phyloP scores from a whole-genome alignment of 1,140 invertebrate species.

The Trichomalopsis sarcophagae region DNA sequence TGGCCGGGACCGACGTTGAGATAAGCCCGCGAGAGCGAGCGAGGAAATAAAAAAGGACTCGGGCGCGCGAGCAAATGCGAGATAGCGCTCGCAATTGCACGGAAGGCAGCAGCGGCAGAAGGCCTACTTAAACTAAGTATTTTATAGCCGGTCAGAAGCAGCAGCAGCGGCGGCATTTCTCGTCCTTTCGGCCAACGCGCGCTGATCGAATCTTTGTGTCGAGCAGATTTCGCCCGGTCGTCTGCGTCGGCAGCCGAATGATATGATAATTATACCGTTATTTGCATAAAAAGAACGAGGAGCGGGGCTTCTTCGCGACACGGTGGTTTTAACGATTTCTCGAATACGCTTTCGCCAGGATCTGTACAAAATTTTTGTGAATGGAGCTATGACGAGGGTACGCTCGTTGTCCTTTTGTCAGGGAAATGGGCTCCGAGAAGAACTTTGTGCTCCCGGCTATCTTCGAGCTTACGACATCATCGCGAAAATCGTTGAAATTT shows the following conservation, averaged over 20 bases:
- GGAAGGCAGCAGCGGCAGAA: neutral
- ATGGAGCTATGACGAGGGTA: slow-evolving; percentile 30
- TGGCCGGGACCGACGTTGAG: neutral
- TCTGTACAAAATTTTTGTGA: slow-evolving; percentile 36
- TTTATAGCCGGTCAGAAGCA: slow-evolving; percentile 18
- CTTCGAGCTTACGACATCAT: too few relatives aligned
- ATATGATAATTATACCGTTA: slow-evolving; percentile 53
- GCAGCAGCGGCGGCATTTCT: neutral
- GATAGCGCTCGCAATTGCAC: neutral
- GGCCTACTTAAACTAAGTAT: slow-evolving; percentile 50
- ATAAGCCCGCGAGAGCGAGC: neutral
- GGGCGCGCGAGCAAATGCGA: neutral
- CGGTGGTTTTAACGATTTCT: slow-evolving; percentile 32
- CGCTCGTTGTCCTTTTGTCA: neutral
- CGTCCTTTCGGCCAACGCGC: neutral
- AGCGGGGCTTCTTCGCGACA: neutral
- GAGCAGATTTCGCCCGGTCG: slow-evolving; percentile 29
- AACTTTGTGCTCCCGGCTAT: neutral
- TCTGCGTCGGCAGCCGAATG: slow-evolving; percentile 8
- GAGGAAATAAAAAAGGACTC: neutral
- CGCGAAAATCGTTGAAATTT: too few relatives aligned
- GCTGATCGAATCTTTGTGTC: slow-evolving; percentile 46
- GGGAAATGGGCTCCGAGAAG: neutral
- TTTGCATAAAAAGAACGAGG: slow-evolving; percentile 46
- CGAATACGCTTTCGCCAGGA: slow-evolving; percentile 12